Conservation (phyloP, 1,140 invertebrate species). For the Paralvinella palmiformis region DNA sequence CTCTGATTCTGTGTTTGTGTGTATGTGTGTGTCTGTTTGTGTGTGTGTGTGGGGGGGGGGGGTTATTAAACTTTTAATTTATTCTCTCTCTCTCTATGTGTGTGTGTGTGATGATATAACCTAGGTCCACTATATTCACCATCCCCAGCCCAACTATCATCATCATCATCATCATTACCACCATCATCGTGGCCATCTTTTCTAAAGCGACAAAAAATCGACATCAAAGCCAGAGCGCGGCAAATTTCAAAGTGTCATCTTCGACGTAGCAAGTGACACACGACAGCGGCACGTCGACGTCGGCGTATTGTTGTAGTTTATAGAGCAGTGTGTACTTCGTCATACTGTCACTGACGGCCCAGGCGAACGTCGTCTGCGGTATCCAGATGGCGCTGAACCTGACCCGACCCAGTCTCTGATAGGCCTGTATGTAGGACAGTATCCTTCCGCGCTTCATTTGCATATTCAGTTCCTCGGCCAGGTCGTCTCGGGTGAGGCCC, state of each 20-base stretch:
- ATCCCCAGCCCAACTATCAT: no score
- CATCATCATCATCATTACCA: no score
- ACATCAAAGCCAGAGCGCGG: constrained; percentile 16
- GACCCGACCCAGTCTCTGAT: constrained; percentile 7
- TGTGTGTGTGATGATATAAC: no score
- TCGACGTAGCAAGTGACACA: constrained; percentile 14
- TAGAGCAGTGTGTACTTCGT: constrained; percentile 20
- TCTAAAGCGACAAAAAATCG: no score
- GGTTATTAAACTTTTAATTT: no score
- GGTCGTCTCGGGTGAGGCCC: constrained; percentile 12
- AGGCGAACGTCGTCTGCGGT: constrained; percentile 7
- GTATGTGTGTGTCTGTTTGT: no score
- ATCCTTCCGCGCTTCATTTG: constrained; percentile 10
- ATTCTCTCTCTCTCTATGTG: no score
- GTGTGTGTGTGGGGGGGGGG: no score
- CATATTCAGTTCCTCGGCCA: constrained; percentile 9
- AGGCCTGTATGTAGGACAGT: constrained; percentile 19
- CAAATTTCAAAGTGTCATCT: constrained; percentile 12
- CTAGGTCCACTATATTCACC: no score
- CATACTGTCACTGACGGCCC: constrained; percentile 18
- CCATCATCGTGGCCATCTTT: no score
- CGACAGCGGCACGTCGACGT: constrained; percentile 12
- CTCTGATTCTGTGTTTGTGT: no score
- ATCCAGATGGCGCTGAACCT: constrained; percentile 19
- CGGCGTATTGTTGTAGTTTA: constrained; percentile 9